Base-by-base conservation (phyloP, 2,113 vertebrate species). In the Perccottus glenii region DNA sequence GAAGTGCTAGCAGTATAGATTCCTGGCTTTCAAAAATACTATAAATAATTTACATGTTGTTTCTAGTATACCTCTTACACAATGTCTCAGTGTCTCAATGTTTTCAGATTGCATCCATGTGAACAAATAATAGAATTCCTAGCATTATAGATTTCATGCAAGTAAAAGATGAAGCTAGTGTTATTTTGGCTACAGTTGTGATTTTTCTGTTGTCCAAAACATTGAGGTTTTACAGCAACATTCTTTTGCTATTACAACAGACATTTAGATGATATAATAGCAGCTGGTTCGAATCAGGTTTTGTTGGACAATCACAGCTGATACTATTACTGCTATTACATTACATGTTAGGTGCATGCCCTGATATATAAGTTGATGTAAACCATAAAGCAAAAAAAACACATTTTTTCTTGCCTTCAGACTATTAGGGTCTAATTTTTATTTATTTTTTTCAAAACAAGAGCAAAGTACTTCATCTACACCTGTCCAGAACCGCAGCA, bases 121-220 rank as follows among this genome's bases (percentile, higher is more conserved):
- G 38, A 40, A 40, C 8, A 8, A 6, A 40, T 40, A 3, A 40
- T 40, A 52, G 2, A n/a, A 50, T 7, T 9, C 48, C 48, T 50
- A 16, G 14, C 48, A 19, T 9, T 9, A 9, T 36, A 38, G 12
- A 55, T 36, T 55, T n/a, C 33, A 38, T 36, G 33, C 12, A 4
- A 9, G n/a, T 15, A 36, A 55, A 36, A n/a, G 32, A 55, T 55
- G 36, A 55, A 55, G 52, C 35, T n/a, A 53, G 52, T 33, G n/a
- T 36, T 55, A 36, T n/a, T 33, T 55, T 38, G 52, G 52, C 35
- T n/a, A 6, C 6, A 14, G 11, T 33, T 35, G 27, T 33, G 9
- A 40, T 50, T 16, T 27, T 52, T 52, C 33, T 2, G 7, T n/a
- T 35, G 38, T 3, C 12, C 33, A 55, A 36, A 36, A 6, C 33